These are phyloP conservation scores for Apis mellifera DNA, from an alignment of 1,140 invertebrate genomes.

Conservation along the genomic window Amel_HAv3.1 CM009933.2:7206501-7207000, in stretches of 20 bases:
- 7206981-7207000: not conserved
- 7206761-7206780: no score
- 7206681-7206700: not conserved
- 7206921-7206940: not conserved
- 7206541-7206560: constrained; percentile 53
- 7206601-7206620: constrained; percentile 49
- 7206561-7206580: constrained; percentile 6
- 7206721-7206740: no score
- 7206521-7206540: constrained; percentile 43
- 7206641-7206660: not conserved
- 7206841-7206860: not conserved
- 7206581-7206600: constrained; percentile 19
- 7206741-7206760: no score
- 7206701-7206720: not conserved
- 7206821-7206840: no score
- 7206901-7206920: not conserved
- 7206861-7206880: not conserved
- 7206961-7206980: not conserved
- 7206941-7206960: not conserved
- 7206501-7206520: constrained; percentile 37
- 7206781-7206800: no score
- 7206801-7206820: not conserved
- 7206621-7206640: constrained; percentile 3
- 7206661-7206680: not conserved
- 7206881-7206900: constrained; percentile 1